Evolutionary conservation across 2,888 invertebrate species (phyloP).

Genomic region (Eurois occulta): DNA sequence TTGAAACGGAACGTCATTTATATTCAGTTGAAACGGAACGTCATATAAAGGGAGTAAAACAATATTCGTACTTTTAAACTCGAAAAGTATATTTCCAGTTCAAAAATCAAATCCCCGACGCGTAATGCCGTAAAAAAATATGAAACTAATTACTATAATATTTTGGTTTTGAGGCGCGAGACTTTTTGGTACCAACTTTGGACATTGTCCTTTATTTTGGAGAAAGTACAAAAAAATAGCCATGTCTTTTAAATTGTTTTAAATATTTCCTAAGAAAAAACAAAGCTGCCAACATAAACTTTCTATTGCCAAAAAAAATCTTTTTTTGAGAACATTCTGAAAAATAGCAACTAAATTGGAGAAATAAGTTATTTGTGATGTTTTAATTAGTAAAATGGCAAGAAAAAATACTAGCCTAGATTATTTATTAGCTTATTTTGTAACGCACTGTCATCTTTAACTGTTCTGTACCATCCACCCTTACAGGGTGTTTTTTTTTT

Average conservation of each 20-base stretch:
- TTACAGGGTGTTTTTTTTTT: not conserved
- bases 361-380: conserved; percentile 63
- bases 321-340: not conserved
- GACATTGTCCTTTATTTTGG: conserved; percentile 21
- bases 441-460: conserved; percentile 21
- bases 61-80: too few relatives aligned
- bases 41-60: too few relatives aligned
- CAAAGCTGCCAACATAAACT: not conserved
- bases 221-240: not conserved
- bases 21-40: too few relatives aligned
- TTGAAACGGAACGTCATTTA: too few relatives aligned
- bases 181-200: too few relatives aligned
- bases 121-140: too few relatives aligned
- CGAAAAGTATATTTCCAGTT: too few relatives aligned
- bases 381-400: conserved; percentile 68
- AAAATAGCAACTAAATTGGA: conserved; percentile 6
- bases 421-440: conserved; percentile 47
- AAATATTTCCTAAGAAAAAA: not conserved
- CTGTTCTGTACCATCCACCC: conserved; percentile 23
- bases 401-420: conserved; percentile 64
- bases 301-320: not conserved
- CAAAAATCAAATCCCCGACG: too few relatives aligned
- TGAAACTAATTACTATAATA: too few relatives aligned
- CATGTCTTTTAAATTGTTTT: not conserved
- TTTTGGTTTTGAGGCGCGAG: too few relatives aligned